Percentiles rank a stretch among this genome's conserved stretches.
Conservation (phyloP, 1,140 invertebrate species). For the Trichonephila clavata region DNA sequence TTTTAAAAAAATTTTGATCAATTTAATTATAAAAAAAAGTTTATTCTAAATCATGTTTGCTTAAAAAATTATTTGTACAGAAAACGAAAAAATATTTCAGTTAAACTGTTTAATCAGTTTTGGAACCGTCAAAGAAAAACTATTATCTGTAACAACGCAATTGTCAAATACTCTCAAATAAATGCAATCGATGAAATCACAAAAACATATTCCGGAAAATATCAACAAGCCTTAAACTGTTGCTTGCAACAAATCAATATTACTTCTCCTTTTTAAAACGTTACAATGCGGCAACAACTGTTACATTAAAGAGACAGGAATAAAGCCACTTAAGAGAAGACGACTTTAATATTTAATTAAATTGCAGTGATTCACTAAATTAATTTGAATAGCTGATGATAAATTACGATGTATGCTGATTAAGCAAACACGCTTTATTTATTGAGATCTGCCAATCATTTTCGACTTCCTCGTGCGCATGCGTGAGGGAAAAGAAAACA, state of each 20-base stretch:
- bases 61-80: too few species aligned
- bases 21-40: too few species aligned
- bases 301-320: too few species aligned
- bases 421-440: background rate
- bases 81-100: too few species aligned
- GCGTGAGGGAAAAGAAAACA: constrained; percentile 14
- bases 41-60: too few species aligned
- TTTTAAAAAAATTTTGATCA: too few species aligned
- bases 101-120: too few species aligned
- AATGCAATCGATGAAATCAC: background rate
- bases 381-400: background rate
- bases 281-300: background rate
- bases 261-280: background rate
- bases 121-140: background rate
- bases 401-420: background rate
- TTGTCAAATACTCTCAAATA: background rate
- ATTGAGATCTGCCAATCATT: constrained; percentile 22
- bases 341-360: background rate
- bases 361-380: background rate
- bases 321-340: background rate
- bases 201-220: background rate
- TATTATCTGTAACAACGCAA: background rate
- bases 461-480: background rate
- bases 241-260: background rate
- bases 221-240: constrained; percentile 13